Evolutionary conservation across 2,888 invertebrate species (phyloP).

Genomic region (Melinaea marsaeus): DNA sequence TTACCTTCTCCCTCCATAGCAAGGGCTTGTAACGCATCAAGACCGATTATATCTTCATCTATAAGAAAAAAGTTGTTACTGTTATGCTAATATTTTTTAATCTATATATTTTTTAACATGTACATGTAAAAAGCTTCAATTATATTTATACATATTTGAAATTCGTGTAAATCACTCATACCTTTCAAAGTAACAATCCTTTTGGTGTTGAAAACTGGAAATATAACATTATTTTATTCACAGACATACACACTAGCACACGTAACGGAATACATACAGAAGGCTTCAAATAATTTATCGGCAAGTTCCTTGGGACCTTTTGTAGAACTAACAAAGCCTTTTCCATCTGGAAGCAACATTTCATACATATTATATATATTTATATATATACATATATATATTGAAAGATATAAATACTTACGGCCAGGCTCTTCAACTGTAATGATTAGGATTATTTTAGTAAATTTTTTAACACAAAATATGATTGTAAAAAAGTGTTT

Average conservation of each 20-base stretch:
- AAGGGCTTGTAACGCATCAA: conserved; percentile 60
- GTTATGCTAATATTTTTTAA: background rate
- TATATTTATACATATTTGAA: too few species aligned
- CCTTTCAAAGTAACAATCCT: conserved; percentile 46
- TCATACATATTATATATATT: background rate
- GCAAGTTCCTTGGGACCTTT: conserved; percentile 47
- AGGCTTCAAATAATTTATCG: conserved; percentile 52
- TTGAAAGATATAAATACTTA: conserved; percentile 31
- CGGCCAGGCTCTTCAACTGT: conserved; percentile 44
- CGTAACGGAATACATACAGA: conserved; percentile 47
- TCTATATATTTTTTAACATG: too few species aligned
- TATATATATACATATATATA: background rate
- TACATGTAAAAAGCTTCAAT: too few species aligned
- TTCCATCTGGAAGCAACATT: conserved; percentile 42
- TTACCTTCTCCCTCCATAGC: conserved; percentile 55
- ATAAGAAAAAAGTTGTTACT: conserved; percentile 27
- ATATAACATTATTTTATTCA: background rate
- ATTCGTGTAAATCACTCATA: conserved; percentile 18
- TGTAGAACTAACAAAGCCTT: conserved; percentile 54
- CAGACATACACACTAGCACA: background rate
- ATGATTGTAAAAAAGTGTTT: too few species aligned
- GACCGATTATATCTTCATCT: conserved; percentile 51
- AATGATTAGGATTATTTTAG: conserved; percentile 22
- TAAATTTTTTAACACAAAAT: too few species aligned
- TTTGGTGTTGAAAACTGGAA: conserved; percentile 43